Conservation (phyloP, 2,888 invertebrate species). For the Pseudococcus viburni region DNA sequence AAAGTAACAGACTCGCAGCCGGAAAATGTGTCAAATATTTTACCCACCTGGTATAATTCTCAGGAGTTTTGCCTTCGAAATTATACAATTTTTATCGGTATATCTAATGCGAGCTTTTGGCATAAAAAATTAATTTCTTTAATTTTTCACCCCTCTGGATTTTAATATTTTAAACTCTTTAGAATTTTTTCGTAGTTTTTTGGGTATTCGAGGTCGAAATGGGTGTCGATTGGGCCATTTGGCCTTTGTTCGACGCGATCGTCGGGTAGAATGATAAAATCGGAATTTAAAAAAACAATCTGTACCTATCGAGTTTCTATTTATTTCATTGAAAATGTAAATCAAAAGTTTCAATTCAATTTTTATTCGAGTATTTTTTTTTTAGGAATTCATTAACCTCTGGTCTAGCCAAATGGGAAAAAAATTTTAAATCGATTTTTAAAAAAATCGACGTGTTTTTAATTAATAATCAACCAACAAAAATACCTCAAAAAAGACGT, state of each 20-base stretch:
- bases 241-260: background rate
- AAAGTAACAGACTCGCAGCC: slow-evolving; percentile 20
- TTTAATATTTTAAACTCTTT: background rate
- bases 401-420: background rate
- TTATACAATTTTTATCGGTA: slow-evolving; percentile 43
- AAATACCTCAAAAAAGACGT: too few species aligned
- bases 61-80: slow-evolving; percentile 33
- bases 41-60: slow-evolving; percentile 28
- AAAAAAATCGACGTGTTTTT: too few species aligned
- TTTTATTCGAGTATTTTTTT: background rate
- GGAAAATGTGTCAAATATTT: slow-evolving; percentile 50
- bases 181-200: background rate
- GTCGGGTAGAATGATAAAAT: background rate
- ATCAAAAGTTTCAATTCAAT: background rate
- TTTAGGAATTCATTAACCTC: background rate
- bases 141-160: background rate
- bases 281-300: background rate
- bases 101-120: background rate
- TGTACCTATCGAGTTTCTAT: background rate
- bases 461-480: too few species aligned
- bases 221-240: background rate
- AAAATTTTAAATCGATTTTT: too few species aligned
- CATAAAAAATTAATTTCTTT: slow-evolving; percentile 45
- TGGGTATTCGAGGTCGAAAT: background rate
- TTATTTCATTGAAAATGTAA: background rate